Base-by-base conservation (phyloP, 2,113 vertebrate genomes). In the Ailuropoda melanoleuca region DNA sequence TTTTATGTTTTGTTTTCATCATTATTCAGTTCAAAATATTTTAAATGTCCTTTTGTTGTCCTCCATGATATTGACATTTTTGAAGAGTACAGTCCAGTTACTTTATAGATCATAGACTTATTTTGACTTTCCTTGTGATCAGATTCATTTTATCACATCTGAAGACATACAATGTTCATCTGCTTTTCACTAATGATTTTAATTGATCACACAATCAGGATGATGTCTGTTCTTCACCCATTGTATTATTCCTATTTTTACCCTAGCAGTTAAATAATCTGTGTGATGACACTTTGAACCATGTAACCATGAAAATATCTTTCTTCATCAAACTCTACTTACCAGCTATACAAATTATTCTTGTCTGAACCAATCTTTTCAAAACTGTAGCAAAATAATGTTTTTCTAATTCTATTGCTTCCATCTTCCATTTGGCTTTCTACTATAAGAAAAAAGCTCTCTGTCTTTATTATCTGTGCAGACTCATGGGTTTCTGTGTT, bases 291-390 rank as follows among this genome's bases (percentile, higher is more conserved):
- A 74, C 6, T 90, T 78, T 87, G 62, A 64, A 64, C 62, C 62
- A 64, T 34, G 55, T 86, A 72, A 62, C 13, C 43, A 80, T 81
- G 37, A 43, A 74, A 64, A 72, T 91, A 90, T 46, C 53, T 48
- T 93, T 50, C 37, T 85, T 90, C 66, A 80, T 90, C 92, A 94
- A 74, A 81, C 39, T 90, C 82, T 72, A 86, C 80, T 81, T 87
- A 34, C n/a, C 39, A 95, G 46, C 68, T 80, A 19, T 86, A 86
- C 14, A 66, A 58, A 70, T 89, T 84, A 80, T 78, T 86, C 29
- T 75, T 90, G 4, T 34, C n/a, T 72, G 37, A 86, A 17, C 18
- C 55, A 72, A 23, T 80, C 88, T 96, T 90, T 55, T 62, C 53
- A 62, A 60, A 85, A 62, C 43, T 86, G 37, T 90, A 70, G 21